Evolutionary conservation across 1,140 invertebrate species (phyloP).

Genomic region (Macrosteles quadrilineatus): DNA sequence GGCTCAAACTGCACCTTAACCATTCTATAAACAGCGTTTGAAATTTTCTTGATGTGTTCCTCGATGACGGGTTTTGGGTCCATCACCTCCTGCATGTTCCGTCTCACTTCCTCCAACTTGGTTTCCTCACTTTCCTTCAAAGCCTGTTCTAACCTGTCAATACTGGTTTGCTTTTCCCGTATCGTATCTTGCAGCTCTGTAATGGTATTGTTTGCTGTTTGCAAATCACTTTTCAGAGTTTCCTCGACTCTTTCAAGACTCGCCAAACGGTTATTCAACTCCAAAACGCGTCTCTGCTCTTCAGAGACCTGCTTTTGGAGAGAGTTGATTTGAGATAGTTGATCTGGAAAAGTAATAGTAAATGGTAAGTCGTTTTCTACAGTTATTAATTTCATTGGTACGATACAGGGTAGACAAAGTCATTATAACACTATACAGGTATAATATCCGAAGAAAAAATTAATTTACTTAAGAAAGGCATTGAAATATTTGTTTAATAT

Average conservation of each 20-base stretch:
- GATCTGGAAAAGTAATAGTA: not conserved
- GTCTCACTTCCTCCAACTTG: constrained; percentile 1
- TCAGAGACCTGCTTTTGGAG: not conserved
- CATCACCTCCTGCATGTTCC: constrained; percentile 2
- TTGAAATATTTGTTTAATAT: too few relatives aligned
- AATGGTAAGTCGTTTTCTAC: not conserved
- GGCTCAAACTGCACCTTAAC: constrained; percentile 15
- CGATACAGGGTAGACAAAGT: too few relatives aligned
- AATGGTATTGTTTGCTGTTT: not conserved
- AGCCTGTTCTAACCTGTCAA: constrained; percentile 2
- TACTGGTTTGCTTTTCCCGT: not conserved
- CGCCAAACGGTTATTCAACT: not conserved
- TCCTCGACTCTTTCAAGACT: not conserved
- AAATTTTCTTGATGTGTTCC: constrained; percentile 10
- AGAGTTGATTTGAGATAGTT: not conserved
- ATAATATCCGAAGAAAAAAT: too few relatives aligned
- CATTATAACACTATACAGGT: too few relatives aligned
- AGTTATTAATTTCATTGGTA: too few relatives aligned
- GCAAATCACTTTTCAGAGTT: not conserved
- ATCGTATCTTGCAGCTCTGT: not conserved
- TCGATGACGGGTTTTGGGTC: not conserved
- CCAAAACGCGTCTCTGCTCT: not conserved
- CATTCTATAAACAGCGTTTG: not conserved
- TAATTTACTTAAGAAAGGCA: too few relatives aligned
- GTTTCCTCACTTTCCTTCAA: constrained; percentile 1